These are phyloP conservation scores for Etheostoma spectabile DNA, from an alignment of 2,113 vertebrate genomes.

Conservation along the genomic window DNA sequence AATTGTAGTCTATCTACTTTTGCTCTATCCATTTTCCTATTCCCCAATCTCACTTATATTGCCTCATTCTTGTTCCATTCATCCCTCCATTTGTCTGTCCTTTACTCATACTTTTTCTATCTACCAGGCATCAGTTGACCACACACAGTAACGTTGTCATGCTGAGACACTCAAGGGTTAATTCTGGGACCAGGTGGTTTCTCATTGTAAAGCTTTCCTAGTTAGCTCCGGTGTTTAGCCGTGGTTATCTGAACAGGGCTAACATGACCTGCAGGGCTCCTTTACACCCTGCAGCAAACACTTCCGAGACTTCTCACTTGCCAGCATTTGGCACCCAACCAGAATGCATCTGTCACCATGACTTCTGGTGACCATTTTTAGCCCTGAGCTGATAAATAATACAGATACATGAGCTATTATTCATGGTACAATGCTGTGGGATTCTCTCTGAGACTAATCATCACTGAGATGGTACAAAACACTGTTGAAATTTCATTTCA, in stretches of 20 bases:
- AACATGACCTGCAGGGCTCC: conserved; percentile 76
- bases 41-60: background rate
- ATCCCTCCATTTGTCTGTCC: background rate
- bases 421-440: conserved; percentile 70
- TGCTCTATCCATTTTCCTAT: background rate
- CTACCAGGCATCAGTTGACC: background rate
- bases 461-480: conserved; percentile 50
- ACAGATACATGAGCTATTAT: conserved; percentile 76
- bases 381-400: conserved; percentile 83
- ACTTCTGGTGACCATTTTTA: conserved; percentile 72
- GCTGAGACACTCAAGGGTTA: conserved; percentile 31
- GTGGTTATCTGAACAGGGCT: conserved; percentile 76
- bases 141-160: conserved; percentile 5
- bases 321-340: conserved; percentile 74
- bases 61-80: background rate
- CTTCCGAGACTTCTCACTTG: conserved; percentile 81
- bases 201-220: conserved; percentile 41
- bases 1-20: background rate
- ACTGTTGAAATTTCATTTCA: conserved; percentile 38
- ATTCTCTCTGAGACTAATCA: conserved; percentile 61
- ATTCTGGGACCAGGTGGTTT: conserved; percentile 35
- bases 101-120: background rate
- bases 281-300: conserved; percentile 72
- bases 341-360: conserved; percentile 78
- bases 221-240: conserved; percentile 68